Evolutionary conservation across 2,113 vertebrate genomes (phyloP).

Genomic region (Paramisgurnus dabryanus): DNA sequence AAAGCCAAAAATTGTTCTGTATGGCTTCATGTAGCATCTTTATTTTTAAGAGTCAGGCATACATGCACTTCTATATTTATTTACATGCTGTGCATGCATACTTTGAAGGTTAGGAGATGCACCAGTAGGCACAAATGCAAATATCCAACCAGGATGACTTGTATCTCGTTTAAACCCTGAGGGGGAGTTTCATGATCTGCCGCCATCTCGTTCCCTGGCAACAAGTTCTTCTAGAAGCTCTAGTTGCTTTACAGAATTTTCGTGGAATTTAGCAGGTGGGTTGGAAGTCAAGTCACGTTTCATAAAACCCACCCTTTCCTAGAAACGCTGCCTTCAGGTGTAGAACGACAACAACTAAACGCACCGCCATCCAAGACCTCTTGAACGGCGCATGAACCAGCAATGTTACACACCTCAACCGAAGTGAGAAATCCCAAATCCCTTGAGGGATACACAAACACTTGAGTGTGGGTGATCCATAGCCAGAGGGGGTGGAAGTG

Average conservation of each 20-base stretch:
- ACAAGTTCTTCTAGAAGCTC: conserved; percentile 45
- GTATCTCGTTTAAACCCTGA: conserved; percentile 42
- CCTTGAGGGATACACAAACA: background rate
- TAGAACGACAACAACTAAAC: conserved; percentile 13
- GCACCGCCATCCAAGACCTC: background rate
- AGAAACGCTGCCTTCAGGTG: conserved; percentile 17
- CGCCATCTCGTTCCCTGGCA: conserved; percentile 55
- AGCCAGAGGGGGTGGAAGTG: conserved; percentile 4
- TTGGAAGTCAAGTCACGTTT: conserved; percentile 17
- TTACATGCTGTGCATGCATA: background rate
- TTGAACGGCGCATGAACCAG: background rate
- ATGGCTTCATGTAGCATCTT: too few relatives aligned
- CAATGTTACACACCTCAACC: background rate
- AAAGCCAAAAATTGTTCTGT: too few relatives aligned
- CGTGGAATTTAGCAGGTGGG: conserved; percentile 46
- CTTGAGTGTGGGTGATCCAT: conserved; percentile 3
- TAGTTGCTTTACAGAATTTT: conserved; percentile 34
- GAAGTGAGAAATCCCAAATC: background rate
- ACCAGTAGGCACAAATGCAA: conserved; percentile 27
- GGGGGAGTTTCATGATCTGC: conserved; percentile 52
- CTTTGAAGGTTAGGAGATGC: conserved; percentile 44
- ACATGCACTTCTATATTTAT: too few relatives aligned
- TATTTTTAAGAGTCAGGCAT: too few relatives aligned
- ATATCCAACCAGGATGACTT: conserved; percentile 32
- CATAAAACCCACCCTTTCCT: conserved; percentile 32